phyloP scores from a whole-genome alignment of 2,113 vertebrate genomes.

The Struthidea cinerea region DNA sequence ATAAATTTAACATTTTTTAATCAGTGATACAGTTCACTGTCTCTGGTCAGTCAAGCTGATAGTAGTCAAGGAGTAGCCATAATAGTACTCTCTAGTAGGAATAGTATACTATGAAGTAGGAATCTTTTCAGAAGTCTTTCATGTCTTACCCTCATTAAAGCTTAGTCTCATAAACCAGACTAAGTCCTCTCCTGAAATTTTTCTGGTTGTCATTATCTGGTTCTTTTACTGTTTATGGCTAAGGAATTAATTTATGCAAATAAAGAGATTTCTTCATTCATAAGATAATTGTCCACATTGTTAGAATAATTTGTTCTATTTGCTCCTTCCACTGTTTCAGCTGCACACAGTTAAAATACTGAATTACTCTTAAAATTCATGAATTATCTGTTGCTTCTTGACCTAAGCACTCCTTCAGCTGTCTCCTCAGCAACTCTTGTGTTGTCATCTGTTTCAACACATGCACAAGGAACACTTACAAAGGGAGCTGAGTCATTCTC shows the following conservation, averaged over 20 bases:
- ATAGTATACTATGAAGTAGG: neutral
- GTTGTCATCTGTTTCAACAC: conserved; percentile 16
- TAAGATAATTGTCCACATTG: neutral
- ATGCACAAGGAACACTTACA: neutral
- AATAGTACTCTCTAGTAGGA: neutral
- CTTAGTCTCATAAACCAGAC: neutral
- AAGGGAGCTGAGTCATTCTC: conserved; percentile 27
- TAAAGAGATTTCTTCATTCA: neutral
- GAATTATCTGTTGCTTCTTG: neutral
- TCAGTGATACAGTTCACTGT: neutral
- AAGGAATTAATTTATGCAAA: neutral
- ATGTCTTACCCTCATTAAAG: neutral
- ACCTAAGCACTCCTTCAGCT: neutral
- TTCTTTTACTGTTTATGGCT: neutral
- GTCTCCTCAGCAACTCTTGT: neutral
- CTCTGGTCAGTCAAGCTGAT: neutral
- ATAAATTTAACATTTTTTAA: neutral
- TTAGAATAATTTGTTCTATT: neutral
- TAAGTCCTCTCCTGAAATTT: neutral
- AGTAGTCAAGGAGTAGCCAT: neutral
- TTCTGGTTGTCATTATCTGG: neutral
- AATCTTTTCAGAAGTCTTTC: neutral
- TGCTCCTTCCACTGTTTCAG: neutral
- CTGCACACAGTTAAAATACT: neutral
- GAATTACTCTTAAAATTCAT: neutral